Conservation (phyloP, 30 jellyfish, hydroid and myxozoan species). For the Mastigias papua region DNA sequence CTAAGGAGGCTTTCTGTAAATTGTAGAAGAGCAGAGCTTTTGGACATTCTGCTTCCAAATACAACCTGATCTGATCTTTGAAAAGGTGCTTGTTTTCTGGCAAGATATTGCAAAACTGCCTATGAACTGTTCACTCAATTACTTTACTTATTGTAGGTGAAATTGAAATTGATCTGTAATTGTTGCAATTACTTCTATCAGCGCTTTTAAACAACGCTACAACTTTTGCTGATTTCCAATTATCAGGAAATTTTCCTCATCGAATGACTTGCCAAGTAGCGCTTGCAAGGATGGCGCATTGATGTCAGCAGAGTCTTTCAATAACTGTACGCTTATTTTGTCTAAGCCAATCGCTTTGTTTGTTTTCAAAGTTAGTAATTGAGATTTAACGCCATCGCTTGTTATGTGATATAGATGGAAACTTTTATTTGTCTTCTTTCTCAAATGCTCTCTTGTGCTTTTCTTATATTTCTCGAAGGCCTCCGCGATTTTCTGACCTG, state of each 20-base stretch:
- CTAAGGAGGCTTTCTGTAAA: slow-evolving; percentile 61
- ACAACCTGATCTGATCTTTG: slow-evolving; percentile 21
- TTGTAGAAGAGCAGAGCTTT: slow-evolving; percentile 60
- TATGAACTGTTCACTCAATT: slow-evolving; percentile 64
- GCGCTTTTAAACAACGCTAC: slow-evolving; percentile 28
- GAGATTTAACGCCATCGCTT: slow-evolving; percentile 59
- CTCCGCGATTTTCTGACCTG: slow-evolving; percentile 72
- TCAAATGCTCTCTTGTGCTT: slow-evolving; percentile 49
- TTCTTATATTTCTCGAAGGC: slow-evolving; percentile 63
- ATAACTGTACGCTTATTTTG: slow-evolving; percentile 67
- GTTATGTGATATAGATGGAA: slow-evolving; percentile 66
- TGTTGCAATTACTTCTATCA: slow-evolving; percentile 47
- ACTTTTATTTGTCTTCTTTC: slow-evolving; percentile 58
- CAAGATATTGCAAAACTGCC: slow-evolving; percentile 61
- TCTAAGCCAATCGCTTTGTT: slow-evolving; percentile 73
- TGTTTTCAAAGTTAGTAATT: slow-evolving; percentile 53
- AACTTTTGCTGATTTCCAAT: slow-evolving; percentile 58
- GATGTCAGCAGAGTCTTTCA: slow-evolving; percentile 71
- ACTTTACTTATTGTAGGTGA: slow-evolving; percentile 57
- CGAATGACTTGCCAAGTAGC: slow-evolving; percentile 41
- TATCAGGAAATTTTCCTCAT: slow-evolving; percentile 38
- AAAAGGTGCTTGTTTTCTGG: slow-evolving; percentile 48
- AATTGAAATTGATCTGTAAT: slow-evolving; percentile 65
- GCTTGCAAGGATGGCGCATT: slow-evolving; percentile 71
- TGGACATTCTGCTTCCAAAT: slow-evolving; percentile 50